These are phyloP conservation scores for Physeter macrocephalus DNA, from an alignment of 2,113 vertebrate genomes.

Conservation along the genomic window DNA sequence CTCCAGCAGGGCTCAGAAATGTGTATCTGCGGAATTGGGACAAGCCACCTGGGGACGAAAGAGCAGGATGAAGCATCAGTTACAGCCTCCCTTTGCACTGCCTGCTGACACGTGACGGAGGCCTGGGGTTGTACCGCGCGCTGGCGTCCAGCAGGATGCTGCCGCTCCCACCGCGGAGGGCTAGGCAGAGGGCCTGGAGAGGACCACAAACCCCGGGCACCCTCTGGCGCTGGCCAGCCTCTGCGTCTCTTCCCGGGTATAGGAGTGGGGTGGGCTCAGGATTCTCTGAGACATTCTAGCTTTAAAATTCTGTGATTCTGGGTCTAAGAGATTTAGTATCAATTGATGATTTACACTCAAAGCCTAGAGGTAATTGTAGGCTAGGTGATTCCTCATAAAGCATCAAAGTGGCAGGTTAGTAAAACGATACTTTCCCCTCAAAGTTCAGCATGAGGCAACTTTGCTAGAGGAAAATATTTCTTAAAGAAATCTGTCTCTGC, in stretches of 20 bases:
- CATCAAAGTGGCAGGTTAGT: neutral
- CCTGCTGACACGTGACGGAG: neutral
- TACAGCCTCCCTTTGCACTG: neutral
- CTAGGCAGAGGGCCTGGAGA: neutral
- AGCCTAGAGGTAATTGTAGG: neutral
- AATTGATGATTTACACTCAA: neutral
- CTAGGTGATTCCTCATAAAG: neutral
- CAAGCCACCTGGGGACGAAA: neutral
- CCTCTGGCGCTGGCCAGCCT: neutral
- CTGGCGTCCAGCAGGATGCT: neutral
- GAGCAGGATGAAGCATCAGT: neutral
- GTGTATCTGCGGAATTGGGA: neutral
- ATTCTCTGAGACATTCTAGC: neutral
- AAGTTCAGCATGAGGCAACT: neutral
- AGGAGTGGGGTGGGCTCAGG: neutral
- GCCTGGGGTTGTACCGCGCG: neutral
- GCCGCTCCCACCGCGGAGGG: fast-evolving
- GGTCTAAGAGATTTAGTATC: neutral
- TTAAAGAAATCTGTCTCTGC: neutral
- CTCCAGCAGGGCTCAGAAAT: neutral
- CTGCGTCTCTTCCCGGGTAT: neutral
- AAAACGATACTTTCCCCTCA: neutral
- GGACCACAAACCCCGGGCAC: neutral
- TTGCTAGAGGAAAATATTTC: neutral
- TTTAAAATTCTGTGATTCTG: neutral